Evolutionary conservation across 2,888 invertebrate species (phyloP).

Genomic region (Aplocera efformata): DNA sequence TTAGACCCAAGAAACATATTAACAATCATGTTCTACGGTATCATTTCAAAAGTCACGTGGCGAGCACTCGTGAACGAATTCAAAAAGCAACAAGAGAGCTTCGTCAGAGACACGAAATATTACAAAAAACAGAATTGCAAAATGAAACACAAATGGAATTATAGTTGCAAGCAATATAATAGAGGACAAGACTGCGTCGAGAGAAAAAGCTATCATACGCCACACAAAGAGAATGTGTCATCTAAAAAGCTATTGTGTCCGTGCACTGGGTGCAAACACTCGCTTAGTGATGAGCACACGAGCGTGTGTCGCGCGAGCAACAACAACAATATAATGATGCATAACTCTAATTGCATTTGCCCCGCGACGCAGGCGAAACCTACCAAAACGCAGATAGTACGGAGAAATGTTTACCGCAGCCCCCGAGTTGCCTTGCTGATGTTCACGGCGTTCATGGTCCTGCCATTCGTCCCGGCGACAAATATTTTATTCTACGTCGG

Average conservation of each 20-base stretch:
- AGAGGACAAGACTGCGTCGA: constrained; percentile 65
- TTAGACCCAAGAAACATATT: constrained; percentile 90
- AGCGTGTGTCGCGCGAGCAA: constrained; percentile 85
- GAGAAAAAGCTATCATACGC: constrained; percentile 60
- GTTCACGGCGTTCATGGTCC: constrained; percentile 88
- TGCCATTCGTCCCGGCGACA: constrained; percentile 97
- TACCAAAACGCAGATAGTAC: constrained; percentile 50
- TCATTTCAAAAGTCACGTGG: constrained; percentile 67
- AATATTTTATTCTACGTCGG: constrained; percentile 99
- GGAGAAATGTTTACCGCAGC: constrained; percentile 57
- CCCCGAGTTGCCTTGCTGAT: constrained; percentile 76
- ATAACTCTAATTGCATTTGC: constrained; percentile 73
- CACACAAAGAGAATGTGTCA: constrained; percentile 60
- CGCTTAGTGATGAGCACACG: constrained; percentile 84
- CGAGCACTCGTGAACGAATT: constrained; percentile 60
- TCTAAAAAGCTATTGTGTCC: constrained; percentile 69
- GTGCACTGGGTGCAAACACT: constrained; percentile 85
- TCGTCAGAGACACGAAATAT: constrained; percentile 55
- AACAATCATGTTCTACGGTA: constrained; percentile 87
- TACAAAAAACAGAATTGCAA: constrained; percentile 67
- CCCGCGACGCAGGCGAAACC: constrained; percentile 49
- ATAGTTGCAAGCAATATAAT: constrained; percentile 62
- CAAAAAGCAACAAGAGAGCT: constrained; percentile 55
- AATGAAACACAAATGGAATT: constrained; percentile 68
- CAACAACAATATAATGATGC: constrained; percentile 84